Conservation (phyloP, 2,888 invertebrate species). For the Drosophila borborema region DNA sequence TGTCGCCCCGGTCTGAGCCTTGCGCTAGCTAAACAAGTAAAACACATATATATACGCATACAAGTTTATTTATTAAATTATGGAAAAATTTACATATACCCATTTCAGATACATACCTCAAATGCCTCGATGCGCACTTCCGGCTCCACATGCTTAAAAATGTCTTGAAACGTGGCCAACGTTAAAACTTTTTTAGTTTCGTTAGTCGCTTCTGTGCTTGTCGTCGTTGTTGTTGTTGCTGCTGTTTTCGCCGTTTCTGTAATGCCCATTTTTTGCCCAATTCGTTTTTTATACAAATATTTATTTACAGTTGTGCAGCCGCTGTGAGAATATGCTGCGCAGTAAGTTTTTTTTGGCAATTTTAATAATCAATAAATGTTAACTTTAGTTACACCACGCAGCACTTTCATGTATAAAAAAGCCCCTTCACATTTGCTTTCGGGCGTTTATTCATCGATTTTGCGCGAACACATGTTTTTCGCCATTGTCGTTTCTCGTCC, state of each 20-base stretch:
- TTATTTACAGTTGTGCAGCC: slow-evolving; percentile 8
- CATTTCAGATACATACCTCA: slow-evolving; percentile 85
- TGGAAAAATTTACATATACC: slow-evolving; percentile 19
- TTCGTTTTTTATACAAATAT: slow-evolving; percentile 9
- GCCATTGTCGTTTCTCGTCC: slow-evolving; percentile 32
- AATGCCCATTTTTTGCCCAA: slow-evolving; percentile 72
- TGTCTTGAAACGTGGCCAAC: slow-evolving; percentile 86
- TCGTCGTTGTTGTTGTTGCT: slow-evolving; percentile 47
- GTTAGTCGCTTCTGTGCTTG: slow-evolving; percentile 58
- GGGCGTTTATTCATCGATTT: slow-evolving; percentile 73
- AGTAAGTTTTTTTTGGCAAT: neutral
- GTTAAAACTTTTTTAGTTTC: slow-evolving; percentile 82
- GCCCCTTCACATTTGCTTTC: slow-evolving; percentile 21
- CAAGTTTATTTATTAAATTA: neutral
- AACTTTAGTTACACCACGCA: slow-evolving; percentile 20
- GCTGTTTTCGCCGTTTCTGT: slow-evolving; percentile 73
- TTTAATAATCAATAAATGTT: slow-evolving; percentile 30
- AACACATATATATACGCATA: slow-evolving; percentile 8
- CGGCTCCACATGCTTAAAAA: slow-evolving; percentile 87
- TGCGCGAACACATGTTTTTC: slow-evolving; percentile 69
- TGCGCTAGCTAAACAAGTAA: slow-evolving; percentile 86
- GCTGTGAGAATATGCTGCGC: neutral
- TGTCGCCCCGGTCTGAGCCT: slow-evolving; percentile 91
- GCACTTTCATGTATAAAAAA: slow-evolving; percentile 24
- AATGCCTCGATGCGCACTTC: slow-evolving; percentile 87